Conservation (phyloP, 2,113 vertebrate species). For the Tylochromis polylepis region DNA sequence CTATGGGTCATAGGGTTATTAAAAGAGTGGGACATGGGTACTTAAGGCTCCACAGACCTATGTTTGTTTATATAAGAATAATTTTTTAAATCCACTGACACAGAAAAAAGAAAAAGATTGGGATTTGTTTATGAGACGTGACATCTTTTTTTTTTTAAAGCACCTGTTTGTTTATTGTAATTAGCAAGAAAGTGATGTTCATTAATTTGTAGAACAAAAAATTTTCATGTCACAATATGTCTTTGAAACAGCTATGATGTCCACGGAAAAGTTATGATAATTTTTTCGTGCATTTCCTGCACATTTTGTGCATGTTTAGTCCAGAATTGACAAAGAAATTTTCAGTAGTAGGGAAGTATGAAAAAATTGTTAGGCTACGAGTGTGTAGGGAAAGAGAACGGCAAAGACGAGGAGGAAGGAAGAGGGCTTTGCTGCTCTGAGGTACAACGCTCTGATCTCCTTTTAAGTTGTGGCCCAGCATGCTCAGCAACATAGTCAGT, state of each 20-base stretch:
- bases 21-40: background rate
- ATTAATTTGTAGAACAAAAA: background rate
- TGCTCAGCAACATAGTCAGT: constrained; percentile 54
- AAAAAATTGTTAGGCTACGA: constrained; percentile 3
- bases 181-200: background rate
- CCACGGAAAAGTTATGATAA: background rate
- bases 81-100: background rate
- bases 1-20: constrained; percentile 20
- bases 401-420: constrained; percentile 38
- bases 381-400: background rate
- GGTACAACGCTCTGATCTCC: constrained; percentile 58
- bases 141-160: background rate
- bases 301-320: background rate
- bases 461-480: constrained; percentile 63
- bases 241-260: background rate
- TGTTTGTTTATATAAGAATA: background rate
- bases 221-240: background rate
- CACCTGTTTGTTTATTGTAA: background rate
- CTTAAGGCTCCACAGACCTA: background rate
- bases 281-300: background rate
- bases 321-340: constrained; percentile 24
- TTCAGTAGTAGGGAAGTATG: constrained; percentile 6
- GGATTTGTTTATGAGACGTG: background rate
- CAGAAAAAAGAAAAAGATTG: background rate
- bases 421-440: constrained; percentile 46